Percentiles rank a stretch among this genome's conserved stretches.
Conservation (phyloP, 2,888 invertebrate genomes). For the Tenthredo scrophulariae region DNA sequence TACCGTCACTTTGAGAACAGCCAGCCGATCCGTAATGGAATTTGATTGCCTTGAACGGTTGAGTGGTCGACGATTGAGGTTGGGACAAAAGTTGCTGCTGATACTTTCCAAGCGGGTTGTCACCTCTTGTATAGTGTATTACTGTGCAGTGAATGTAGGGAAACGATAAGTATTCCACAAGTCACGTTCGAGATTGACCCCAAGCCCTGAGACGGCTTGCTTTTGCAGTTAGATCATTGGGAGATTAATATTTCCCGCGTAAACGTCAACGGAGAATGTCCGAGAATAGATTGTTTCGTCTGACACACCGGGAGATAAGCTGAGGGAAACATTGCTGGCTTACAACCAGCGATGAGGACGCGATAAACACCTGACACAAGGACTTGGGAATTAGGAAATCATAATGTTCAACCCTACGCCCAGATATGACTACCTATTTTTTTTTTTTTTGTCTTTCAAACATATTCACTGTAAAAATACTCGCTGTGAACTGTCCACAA, state of each 20-base stretch:
- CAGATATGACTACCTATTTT: conserved; percentile 6
- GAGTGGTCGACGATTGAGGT: conserved; percentile 1
- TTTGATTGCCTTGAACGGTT: conserved; percentile 41
- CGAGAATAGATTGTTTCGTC: conserved; percentile 51
- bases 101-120: conserved; percentile 46
- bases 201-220: conserved; percentile 28
- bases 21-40: conserved; percentile 42
- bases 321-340: conserved; percentile 45
- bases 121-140: conserved; percentile 27
- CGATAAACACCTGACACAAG: conserved; percentile 50
- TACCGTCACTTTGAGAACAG: conserved; percentile 52
- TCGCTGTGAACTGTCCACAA: not conserved
- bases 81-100: conserved; percentile 19
- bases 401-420: conserved; percentile 26
- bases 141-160: not conserved
- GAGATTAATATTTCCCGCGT: conserved; percentile 51
- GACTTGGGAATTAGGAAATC: conserved; percentile 45
- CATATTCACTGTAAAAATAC: not conserved
- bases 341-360: conserved; percentile 40
- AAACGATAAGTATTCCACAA: conserved; percentile 43
- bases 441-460: not conserved
- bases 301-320: conserved; percentile 42
- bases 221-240: conserved; percentile 49
- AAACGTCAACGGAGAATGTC: conserved; percentile 51
- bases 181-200: conserved; percentile 50